Evolutionary conservation across 2,113 vertebrate genomes (phyloP).

Genomic region (Albula glossodonta): DNA sequence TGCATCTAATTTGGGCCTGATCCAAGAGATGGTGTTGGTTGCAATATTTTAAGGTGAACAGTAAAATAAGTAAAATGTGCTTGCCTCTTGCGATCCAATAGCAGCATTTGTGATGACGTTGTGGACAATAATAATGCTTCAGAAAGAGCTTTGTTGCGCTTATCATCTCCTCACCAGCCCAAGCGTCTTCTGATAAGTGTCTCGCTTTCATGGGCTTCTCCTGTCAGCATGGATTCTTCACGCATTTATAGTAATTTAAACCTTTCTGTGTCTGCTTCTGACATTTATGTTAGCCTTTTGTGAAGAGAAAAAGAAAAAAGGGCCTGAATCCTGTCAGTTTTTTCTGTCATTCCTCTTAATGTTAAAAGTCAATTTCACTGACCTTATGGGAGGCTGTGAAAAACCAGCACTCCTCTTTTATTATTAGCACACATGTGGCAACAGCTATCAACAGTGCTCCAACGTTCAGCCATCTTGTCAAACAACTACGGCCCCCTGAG

Average conservation of each 20-base stretch:
- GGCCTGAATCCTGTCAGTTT: constrained; percentile 49
- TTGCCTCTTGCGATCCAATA: background rate
- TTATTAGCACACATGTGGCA: constrained; percentile 14
- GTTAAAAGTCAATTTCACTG: background rate
- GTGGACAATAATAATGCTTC: constrained; percentile 24
- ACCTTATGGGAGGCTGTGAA: constrained; percentile 27
- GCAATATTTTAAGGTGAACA: background rate
- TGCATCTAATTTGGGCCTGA: background rate
- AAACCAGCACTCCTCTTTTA: constrained; percentile 26
- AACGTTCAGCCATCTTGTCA: background rate
- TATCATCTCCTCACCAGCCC: constrained; percentile 24
- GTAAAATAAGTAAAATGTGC: background rate
- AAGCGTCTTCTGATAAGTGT: constrained; percentile 24
- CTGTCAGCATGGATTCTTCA: constrained; percentile 63
- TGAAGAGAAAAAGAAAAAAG: constrained; percentile 59
- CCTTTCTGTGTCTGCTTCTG: constrained; percentile 59
- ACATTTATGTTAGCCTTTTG: constrained; percentile 75
- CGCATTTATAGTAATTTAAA: constrained; percentile 48
- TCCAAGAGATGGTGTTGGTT: background rate
- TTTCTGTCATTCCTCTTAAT: constrained; percentile 27
- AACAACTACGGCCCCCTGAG: background rate
- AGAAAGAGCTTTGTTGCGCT: constrained; percentile 27
- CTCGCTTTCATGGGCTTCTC: constrained; percentile 38
- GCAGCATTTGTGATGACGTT: background rate
- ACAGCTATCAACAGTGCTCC: background rate